phyloP scores from a whole-genome alignment of 2,113 vertebrate genomes.

The Lynx canadensis region DNA sequence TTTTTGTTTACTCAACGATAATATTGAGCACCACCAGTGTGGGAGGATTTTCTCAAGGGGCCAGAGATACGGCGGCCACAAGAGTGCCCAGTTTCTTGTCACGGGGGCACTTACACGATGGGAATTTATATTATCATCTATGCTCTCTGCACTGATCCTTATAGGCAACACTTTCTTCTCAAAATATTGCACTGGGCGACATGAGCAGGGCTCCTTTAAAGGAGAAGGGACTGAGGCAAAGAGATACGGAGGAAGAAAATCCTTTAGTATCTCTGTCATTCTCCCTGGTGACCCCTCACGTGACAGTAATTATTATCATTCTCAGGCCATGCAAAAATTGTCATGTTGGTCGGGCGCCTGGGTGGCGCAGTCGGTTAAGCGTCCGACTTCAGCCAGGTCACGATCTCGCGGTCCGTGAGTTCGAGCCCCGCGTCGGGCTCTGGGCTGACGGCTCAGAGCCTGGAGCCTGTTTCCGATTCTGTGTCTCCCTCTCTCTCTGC shows the following conservation, averaged over 20 bases:
- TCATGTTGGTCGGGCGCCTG: too few relatives aligned
- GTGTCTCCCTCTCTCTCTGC: too few relatives aligned
- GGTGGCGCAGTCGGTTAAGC: too few relatives aligned
- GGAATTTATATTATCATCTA: not conserved
- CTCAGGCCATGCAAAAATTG: accelerated
- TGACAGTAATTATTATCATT: accelerated
- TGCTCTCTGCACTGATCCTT: not conserved
- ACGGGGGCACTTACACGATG: not conserved
- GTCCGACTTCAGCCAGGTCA: too few relatives aligned
- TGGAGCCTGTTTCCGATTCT: too few relatives aligned
- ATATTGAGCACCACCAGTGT: accelerated
- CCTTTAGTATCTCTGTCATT: not conserved
- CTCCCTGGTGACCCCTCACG: not conserved
- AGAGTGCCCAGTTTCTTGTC: not conserved
- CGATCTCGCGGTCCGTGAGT: too few relatives aligned
- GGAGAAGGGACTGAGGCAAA: not conserved
- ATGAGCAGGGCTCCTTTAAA: not conserved
- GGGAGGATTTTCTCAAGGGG: not conserved
- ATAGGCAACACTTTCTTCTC: not conserved
- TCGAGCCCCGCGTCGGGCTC: too few relatives aligned
- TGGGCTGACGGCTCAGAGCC: too few relatives aligned
- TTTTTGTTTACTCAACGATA: not conserved
- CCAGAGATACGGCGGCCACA: not conserved
- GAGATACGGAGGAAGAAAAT: not conserved
- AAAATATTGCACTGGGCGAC: accelerated